These are phyloP conservation scores for Ictidomys tridecemlineatus DNA, from an alignment of 2,113 vertebrate genomes.

Conservation along the genomic window DNA sequence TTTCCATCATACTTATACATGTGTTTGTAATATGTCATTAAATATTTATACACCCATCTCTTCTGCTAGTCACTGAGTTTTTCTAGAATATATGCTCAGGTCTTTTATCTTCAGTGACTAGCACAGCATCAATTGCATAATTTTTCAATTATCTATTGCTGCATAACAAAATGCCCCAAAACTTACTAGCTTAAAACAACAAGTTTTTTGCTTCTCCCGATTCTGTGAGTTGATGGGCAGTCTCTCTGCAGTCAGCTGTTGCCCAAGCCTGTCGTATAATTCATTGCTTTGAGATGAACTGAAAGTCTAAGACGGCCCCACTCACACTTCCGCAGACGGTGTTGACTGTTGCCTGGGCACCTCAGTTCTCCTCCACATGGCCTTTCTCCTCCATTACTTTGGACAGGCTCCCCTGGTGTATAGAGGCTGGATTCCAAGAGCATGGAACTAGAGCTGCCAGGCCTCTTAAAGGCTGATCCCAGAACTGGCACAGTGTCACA, in stretches of 20 bases:
- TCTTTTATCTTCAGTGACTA: slow-evolving; percentile 69
- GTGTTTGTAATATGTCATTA: slow-evolving; percentile 62
- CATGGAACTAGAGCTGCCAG: neutral
- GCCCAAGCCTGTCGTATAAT: neutral
- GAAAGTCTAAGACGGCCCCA: neutral
- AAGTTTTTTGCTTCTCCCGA: neutral
- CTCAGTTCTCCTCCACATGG: neutral
- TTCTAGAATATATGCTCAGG: slow-evolving; percentile 25
- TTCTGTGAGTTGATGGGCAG: neutral
- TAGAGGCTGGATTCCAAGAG: neutral
- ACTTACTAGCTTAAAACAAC: slow-evolving; percentile 50
- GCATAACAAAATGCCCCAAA: slow-evolving; percentile 66
- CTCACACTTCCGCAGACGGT: neutral
- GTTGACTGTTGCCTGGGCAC: neutral
- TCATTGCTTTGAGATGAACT: neutral
- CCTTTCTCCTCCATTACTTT: neutral
- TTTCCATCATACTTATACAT: slow-evolving; percentile 52
- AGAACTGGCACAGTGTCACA: neutral
- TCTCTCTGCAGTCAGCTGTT: neutral
- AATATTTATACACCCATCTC: slow-evolving; percentile 74
- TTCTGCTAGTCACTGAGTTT: slow-evolving; percentile 47
- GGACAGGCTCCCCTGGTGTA: neutral
- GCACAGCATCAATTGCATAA: slow-evolving; percentile 48
- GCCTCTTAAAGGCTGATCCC: neutral
- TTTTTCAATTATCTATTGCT: slow-evolving; percentile 64